phyloP scores from a whole-genome alignment of 2,888 invertebrate genomes.

The Poecilus cupreus region DNA sequence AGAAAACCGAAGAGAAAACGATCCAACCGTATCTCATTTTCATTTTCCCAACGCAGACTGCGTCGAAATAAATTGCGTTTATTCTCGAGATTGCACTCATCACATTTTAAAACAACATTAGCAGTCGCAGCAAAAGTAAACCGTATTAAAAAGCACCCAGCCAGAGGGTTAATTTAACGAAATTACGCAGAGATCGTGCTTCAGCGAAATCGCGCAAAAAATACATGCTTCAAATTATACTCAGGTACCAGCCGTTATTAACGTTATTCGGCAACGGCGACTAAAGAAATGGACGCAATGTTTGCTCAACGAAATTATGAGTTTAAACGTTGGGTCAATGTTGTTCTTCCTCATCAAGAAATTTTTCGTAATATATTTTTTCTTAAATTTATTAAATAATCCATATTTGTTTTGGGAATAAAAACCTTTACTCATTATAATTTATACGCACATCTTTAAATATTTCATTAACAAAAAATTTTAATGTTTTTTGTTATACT shows the following conservation, averaged over 20 bases:
- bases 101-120: constrained; percentile 37
- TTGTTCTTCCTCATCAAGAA: neutral
- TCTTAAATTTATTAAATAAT: no score
- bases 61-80: neutral
- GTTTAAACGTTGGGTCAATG: constrained; percentile 6
- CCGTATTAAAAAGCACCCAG: constrained; percentile 22
- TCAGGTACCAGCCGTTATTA: neutral
- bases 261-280: neutral
- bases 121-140: constrained; percentile 21
- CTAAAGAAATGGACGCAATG: neutral
- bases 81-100: constrained; percentile 9
- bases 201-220: neutral
- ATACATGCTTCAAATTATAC: neutral
- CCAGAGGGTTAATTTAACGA: constrained; percentile 9
- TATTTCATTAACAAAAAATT: no score
- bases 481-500: no score
- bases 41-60: neutral
- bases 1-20: neutral
- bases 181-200: neutral
- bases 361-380: no score
- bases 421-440: no score
- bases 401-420: no score
- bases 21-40: neutral
- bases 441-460: no score
- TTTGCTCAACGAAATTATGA: neutral